Evolutionary conservation across 2,888 invertebrate species (phyloP), one percentile per base, ranked within the genome.

Genomic region (Parnassius glacialis): DNA sequence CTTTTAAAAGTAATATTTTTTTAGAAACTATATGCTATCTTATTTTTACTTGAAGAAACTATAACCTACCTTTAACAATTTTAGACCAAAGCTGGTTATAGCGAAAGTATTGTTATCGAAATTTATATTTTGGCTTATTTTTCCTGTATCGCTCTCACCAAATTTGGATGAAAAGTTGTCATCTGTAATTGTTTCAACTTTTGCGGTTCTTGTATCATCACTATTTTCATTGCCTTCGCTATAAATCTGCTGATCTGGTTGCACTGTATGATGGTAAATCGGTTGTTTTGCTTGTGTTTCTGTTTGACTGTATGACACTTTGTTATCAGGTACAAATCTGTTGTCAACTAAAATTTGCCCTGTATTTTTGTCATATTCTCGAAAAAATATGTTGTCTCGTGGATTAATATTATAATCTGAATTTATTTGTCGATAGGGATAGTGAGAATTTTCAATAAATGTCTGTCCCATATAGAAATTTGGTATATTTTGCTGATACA

Each of bases 81-180:
- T 74, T 13, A 87, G 65, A 16, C 83, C 85, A 61, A 87, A 82
- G 52, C 79, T 75, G 0, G 83, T 76, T 12, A 87, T 71, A 20
- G 80, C 74, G 10, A 70, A 61, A 3, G 80, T 78, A 10, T 73
- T 67, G 52, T 75, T 74, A 25, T 70, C 71, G 48, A 57, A 51
- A 59, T 59, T 59, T 57, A 56, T 47, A 53, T 64, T 59, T 57
- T 56, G 52, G 12, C 52, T 53, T 34, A 53, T 48, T 64, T 43
- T 56, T 59, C 59, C 57, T 56, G 63, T 64, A 44, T 55, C 20
- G 10, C 52, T 48, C 12, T 10, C 11, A 50, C 47, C 52, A 16
- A 56, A 59, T 25, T 43, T 59, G 20, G 58, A 41, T 44, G 58
- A 11, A 10, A 59, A 9, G 47, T 9, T 43, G 13, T 10, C 42